Evolutionary conservation across 2,888 invertebrate species (phyloP).

Genomic region (Noctua janthina): DNA sequence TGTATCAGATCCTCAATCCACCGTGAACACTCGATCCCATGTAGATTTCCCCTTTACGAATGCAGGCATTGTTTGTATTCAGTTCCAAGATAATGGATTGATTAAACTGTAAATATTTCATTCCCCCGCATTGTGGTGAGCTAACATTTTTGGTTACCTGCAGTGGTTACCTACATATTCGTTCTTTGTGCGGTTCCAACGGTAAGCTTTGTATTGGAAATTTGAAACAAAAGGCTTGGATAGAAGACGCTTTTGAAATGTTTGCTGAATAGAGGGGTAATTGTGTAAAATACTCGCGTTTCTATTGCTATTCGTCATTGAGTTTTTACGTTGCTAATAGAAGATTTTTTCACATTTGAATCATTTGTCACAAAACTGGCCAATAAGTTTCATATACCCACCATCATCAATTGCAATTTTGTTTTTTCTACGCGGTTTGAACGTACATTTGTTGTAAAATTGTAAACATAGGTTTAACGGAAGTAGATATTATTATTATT

Average conservation of each 20-base stretch:
- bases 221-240: conserved; percentile 32
- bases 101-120: conserved; percentile 77
- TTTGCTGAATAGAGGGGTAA: not conserved
- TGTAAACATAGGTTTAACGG: no score
- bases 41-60: conserved; percentile 69
- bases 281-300: not conserved
- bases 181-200: conserved; percentile 26
- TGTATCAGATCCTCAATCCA: conserved; percentile 16
- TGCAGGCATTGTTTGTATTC: conserved; percentile 70
- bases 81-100: conserved; percentile 75
- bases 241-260: conserved; percentile 12
- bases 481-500: no score
- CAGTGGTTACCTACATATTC: conserved; percentile 9
- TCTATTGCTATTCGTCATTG: not conserved
- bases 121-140: conserved; percentile 44
- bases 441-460: no score
- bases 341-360: not conserved
- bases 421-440: no score
- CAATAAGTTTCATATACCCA: no score
- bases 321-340: not conserved
- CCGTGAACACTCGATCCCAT: conserved; percentile 53
- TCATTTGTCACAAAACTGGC: no score
- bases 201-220: conserved; percentile 33
- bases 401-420: no score
- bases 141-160: conserved; percentile 41